Evolutionary conservation across 2,113 vertebrate genomes (phyloP).

Genomic region (Tor tambroides): DNA sequence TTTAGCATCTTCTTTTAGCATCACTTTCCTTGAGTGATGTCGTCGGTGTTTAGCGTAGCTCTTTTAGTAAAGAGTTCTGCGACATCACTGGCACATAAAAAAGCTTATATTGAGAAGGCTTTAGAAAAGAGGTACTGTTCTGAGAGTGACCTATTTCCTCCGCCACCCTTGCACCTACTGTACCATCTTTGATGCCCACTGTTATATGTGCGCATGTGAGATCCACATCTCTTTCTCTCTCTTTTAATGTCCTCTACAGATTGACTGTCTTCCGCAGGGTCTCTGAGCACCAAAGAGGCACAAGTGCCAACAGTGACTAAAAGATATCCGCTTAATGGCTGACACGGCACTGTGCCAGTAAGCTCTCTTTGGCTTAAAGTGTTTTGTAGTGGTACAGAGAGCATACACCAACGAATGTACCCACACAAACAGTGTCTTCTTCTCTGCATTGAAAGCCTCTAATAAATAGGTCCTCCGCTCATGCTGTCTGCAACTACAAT

Average conservation of each 20-base stretch:
- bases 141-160: slow-evolving; percentile 52
- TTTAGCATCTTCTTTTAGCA: slow-evolving; percentile 21
- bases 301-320: slow-evolving; percentile 42
- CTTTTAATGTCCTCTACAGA: slow-evolving; percentile 33
- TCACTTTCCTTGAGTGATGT: slow-evolving; percentile 3
- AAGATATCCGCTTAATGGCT: slow-evolving; percentile 57
- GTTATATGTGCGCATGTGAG: slow-evolving; percentile 20
- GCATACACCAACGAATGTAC: slow-evolving; percentile 5
- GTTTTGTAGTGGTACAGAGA: slow-evolving; percentile 12
- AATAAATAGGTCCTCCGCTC: not conserved
- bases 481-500: not conserved
- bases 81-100: slow-evolving; percentile 11
- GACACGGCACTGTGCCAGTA: slow-evolving; percentile 51
- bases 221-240: slow-evolving; percentile 22
- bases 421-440: not conserved
- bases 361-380: not conserved
- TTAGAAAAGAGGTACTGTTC: slow-evolving; percentile 40
- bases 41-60: slow-evolving; percentile 14
- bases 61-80: slow-evolving; percentile 2
- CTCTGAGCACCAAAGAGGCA: slow-evolving; percentile 39
- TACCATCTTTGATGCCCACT: not conserved
- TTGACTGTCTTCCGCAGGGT: slow-evolving; percentile 37
- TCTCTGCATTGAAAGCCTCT: slow-evolving; percentile 1
- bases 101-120: slow-evolving; percentile 49
- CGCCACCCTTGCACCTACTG: slow-evolving; percentile 26